Conservation (phyloP, 1,140 invertebrate species). For the Mizuhopecten yessoensis region DNA sequence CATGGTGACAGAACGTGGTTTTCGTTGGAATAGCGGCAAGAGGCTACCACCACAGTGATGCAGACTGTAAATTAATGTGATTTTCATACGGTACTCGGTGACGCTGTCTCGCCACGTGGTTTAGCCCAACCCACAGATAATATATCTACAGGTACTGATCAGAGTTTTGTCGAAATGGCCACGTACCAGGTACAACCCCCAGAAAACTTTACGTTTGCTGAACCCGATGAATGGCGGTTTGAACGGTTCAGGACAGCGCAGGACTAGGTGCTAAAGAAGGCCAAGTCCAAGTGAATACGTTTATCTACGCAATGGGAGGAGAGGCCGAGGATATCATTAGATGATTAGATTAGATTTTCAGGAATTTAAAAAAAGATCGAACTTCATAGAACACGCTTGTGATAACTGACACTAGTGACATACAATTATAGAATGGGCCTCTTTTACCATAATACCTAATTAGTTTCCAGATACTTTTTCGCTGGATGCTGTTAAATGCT, state of each 20-base stretch:
- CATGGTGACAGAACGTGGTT: slow-evolving; percentile 6
- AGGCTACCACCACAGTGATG: not conserved
- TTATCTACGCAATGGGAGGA: slow-evolving; percentile 54
- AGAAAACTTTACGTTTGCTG: not conserved
- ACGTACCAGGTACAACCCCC: not conserved
- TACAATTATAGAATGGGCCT: too few relatives aligned
- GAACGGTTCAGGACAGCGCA: not conserved
- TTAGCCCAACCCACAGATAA: not conserved
- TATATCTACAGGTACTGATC: not conserved
- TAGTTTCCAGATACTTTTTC: too few relatives aligned
- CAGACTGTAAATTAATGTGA: not conserved
- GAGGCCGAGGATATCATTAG: too few relatives aligned
- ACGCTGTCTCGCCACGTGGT: not conserved
- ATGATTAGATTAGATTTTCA: too few relatives aligned
- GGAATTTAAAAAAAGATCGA: too few relatives aligned
- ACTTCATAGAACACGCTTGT: too few relatives aligned
- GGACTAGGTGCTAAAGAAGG: not conserved
- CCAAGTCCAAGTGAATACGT: not conserved
- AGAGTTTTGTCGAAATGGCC: not conserved
- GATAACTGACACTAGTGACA: too few relatives aligned
- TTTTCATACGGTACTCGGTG: not conserved
- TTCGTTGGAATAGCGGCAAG: not conserved
- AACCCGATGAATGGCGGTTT: slow-evolving; percentile 13
- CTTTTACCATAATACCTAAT: too few relatives aligned
- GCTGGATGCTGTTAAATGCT: too few relatives aligned